Evolutionary conservation across 37 sponge, comb jelly and placozoan species (phyloP), one percentile per base, ranked within the genome.

Genomic region (Beroe forskalii): DNA sequence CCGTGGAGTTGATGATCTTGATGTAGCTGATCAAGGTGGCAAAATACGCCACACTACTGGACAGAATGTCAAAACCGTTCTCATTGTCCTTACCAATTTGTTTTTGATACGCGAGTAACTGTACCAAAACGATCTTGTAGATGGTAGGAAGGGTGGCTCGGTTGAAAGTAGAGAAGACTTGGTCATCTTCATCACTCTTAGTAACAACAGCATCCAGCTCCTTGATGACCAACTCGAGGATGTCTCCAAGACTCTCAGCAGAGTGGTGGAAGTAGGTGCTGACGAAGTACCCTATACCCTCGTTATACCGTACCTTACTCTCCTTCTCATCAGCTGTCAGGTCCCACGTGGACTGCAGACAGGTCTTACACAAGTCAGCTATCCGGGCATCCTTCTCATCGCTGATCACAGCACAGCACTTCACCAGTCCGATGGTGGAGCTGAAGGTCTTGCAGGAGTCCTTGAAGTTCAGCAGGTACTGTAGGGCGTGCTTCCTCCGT

Each of bases 1-100:
- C 1, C 86, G 86, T n/a, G 55, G 86, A 80, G 86, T 80, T 80
- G 43, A 44, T 30, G 27, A 43, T 42, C 40, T 80, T 80, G 43
- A 80, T 80, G 86, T 44, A 80, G 55, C n/a, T 44, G 43, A 80
- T 80, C 6, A 80, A 27, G 31, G 24, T 44, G 24, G 86, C 86
- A 80, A 80, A 80, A 30, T 80, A 9, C 4, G n/a, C 55, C 17
- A 80, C 86, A 43, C 55, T 22, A 1, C 19, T 44, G 3, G 86
- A 23, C 48, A 80, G 55, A 25, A 44, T 44, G 31, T 41, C 55
- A 1, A 80, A 41, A 41, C 55, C 31, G 55, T 80, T 43, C 55
- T 80, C 86, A 1, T 72, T 37, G 3, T 80, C 55, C 14, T 25
- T 19, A 22, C n/a, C 8, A 6, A 80, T 80, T 1, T 35, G n/a